A percentile compares a stretch with the other conserved stretches of the same genome.
Conservation (phyloP, 2,888 invertebrate species). For the Tetragonula carbonaria region DNA sequence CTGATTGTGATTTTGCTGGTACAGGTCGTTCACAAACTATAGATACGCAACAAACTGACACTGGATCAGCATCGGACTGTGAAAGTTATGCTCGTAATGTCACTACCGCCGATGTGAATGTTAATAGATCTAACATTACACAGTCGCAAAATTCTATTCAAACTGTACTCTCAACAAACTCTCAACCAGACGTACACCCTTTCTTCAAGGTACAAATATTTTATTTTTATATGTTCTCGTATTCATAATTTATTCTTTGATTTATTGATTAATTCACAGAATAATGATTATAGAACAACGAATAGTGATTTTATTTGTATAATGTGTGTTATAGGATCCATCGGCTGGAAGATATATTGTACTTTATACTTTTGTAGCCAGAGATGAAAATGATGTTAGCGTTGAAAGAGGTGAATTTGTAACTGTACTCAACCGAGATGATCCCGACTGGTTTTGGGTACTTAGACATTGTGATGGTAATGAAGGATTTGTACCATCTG, state of each 20-base stretch:
- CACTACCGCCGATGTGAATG: slow-evolving; percentile 82
- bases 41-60: slow-evolving; percentile 81
- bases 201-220: slow-evolving; percentile 85
- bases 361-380: slow-evolving; percentile 95
- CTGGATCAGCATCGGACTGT: slow-evolving; percentile 86
- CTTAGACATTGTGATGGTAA: slow-evolving; percentile 94
- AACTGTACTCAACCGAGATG: slow-evolving; percentile 97
- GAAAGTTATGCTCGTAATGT: slow-evolving; percentile 87
- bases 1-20: slow-evolving; percentile 78
- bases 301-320: not conserved
- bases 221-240: not conserved
- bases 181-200: slow-evolving; percentile 86
- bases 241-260: not conserved
- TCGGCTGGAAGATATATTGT: slow-evolving; percentile 94
- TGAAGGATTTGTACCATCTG: slow-evolving; percentile 97
- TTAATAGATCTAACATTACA: slow-evolving; percentile 82
- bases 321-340: slow-evolving; percentile 87
- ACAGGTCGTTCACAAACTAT: slow-evolving; percentile 77
- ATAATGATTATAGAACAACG: too few relatives aligned
- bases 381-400: slow-evolving; percentile 97
- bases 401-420: slow-evolving; percentile 97
- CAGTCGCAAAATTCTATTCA: slow-evolving; percentile 85
- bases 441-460: slow-evolving; percentile 99
- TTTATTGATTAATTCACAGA: not conserved
- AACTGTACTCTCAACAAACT: slow-evolving; percentile 75